These are phyloP conservation scores for Parotocinclus haroldoi DNA, from an alignment of 2,797 vertebrate genomes.

Conservation along the genomic window DNA sequence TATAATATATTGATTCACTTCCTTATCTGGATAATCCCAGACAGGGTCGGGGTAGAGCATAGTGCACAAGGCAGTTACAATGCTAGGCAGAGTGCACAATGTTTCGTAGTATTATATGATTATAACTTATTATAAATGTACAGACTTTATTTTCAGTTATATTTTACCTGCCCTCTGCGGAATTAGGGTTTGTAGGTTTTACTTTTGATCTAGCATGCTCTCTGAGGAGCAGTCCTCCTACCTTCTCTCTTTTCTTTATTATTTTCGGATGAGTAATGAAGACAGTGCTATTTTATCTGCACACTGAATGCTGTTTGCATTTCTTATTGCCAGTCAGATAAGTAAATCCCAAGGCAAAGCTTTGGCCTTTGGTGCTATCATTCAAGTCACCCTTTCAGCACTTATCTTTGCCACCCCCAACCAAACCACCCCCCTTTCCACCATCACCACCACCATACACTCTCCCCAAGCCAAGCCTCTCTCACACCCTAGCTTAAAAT, in stretches of 20 bases:
- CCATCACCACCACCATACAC: slow-evolving; percentile 14
- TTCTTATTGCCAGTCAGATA: slow-evolving; percentile 51
- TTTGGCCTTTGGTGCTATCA: slow-evolving; percentile 54
- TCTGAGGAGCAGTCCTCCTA: slow-evolving; percentile 17
- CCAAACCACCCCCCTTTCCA: slow-evolving; percentile 8
- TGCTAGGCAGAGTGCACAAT: too few relatives aligned
- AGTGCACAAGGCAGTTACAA: too few relatives aligned
- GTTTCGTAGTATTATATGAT: too few relatives aligned
- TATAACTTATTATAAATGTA: too few relatives aligned
- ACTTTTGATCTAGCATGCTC: not conserved
- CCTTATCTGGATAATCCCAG: too few relatives aligned
- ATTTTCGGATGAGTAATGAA: slow-evolving; percentile 48
- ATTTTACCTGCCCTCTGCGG: too few relatives aligned
- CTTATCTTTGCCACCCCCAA: slow-evolving; percentile 51
- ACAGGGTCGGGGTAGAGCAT: too few relatives aligned
- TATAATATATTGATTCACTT: too few relatives aligned
- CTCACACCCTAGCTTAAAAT: slow-evolving; percentile 45
- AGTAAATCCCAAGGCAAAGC: slow-evolving; percentile 52
- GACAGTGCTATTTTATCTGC: slow-evolving; percentile 50
- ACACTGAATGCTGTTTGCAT: slow-evolving; percentile 46
- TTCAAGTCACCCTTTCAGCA: slow-evolving; percentile 55
- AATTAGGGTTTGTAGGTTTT: not conserved
- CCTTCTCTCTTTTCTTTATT: slow-evolving; percentile 33
- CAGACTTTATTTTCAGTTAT: too few relatives aligned
- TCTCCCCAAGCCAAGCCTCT: slow-evolving; percentile 13